Evolutionary conservation across 2,113 vertebrate genomes (phyloP), one percentile per base, ranked within the genome.

Genomic region (Corydoras sp.): DNA sequence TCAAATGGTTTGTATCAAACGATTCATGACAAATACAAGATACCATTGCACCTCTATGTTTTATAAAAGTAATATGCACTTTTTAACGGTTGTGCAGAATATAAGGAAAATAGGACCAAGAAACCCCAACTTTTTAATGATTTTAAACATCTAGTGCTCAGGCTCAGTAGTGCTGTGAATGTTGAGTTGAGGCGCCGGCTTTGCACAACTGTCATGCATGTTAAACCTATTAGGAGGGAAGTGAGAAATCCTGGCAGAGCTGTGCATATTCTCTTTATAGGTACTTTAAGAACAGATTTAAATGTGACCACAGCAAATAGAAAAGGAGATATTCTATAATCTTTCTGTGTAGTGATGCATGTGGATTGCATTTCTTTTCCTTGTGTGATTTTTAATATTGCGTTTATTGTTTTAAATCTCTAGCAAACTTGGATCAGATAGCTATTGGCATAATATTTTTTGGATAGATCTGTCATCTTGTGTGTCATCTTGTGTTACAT

Each of bases 371-470:
- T 13, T 24, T 67, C n/a, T 10, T 3, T 68, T 68, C 51, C 61
- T n/a, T 64, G 12, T 59, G 62, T 55, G 72, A 67, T 78, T 67
- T 67, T 65, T 62, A 7, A 55, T 53, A 54, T 29, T 65, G 58
- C 65, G 32, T 60, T 58, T 14, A 24, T 62, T 71, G 43, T 67
- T 35, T 58, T 62, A 53, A 65, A 65, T 62, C 65, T 4, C 31
- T 56, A 31, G 24, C 48, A 54, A 5, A 3, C 58, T 62, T 58
- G 62, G 48, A 50, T 58, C 58, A 43, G 24, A 74, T 54, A 18
- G 60, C 15, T 68, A 71, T 68, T 56, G 56, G 32, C 65, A 60
- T 14, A 15, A 54, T 53, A 35, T 56, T 60, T 5, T 59, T 65
- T 14, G 13, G 32, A 24, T 24, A 24, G 18, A 24, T 24, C 59